phyloP scores from a whole-genome alignment of 2,113 vertebrate species.

The Chloropsis hardwickii region DNA sequence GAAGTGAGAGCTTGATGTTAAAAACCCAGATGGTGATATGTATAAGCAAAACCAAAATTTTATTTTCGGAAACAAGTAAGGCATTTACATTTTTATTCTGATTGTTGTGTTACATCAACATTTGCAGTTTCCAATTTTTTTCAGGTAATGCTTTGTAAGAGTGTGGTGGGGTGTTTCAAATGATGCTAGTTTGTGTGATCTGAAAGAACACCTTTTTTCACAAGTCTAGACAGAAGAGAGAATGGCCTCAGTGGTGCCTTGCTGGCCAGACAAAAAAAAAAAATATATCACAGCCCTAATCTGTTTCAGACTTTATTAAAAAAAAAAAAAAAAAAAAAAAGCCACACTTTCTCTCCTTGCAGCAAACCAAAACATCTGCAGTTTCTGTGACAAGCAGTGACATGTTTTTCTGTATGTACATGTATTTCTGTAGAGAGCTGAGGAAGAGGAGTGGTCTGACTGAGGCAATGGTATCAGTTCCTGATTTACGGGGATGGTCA shows the following conservation, averaged over 20 bases:
- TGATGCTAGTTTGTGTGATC: background rate
- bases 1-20: background rate
- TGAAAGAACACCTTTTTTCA: background rate
- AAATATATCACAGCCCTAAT: background rate
- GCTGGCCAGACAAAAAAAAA: background rate
- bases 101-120: rapidly evolving
- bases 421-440: background rate
- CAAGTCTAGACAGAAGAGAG: background rate
- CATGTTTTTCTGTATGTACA: background rate
- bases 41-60: background rate
- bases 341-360: background rate
- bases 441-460: background rate
- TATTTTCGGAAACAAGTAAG: background rate
- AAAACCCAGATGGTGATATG: background rate
- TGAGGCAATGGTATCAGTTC: background rate
- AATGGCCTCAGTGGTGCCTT: background rate
- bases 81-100: background rate
- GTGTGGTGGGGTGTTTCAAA: background rate
- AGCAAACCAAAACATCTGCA: background rate
- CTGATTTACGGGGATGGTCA: background rate
- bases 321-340: background rate
- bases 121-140: background rate
- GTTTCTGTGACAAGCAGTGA: background rate
- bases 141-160: background rate
- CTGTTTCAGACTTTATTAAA: background rate